phyloP scores from a whole-genome alignment of 2,888 invertebrate species.

The Apamea crenata region DNA sequence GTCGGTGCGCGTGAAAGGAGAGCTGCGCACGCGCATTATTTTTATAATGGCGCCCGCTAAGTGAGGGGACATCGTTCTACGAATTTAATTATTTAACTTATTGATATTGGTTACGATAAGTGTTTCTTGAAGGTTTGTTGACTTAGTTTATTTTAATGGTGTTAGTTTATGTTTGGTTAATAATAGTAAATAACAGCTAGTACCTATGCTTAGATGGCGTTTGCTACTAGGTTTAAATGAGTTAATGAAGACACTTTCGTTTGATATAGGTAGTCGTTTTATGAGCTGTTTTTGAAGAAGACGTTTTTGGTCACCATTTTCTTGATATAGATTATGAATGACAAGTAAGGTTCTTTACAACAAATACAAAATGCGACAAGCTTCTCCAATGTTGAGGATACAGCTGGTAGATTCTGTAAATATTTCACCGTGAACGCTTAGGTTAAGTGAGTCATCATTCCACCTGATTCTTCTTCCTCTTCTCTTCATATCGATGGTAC shows the following conservation, averaged over 20 bases:
- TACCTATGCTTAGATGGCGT: neutral
- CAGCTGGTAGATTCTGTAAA: too few relatives aligned
- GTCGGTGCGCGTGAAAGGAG: slow-evolving; percentile 75
- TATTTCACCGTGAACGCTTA: too few relatives aligned
- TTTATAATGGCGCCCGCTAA: slow-evolving; percentile 64
- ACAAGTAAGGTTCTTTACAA: neutral
- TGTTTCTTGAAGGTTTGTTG: slow-evolving; percentile 48
- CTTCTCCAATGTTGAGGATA: neutral
- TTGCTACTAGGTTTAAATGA: neutral
- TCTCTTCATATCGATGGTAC: too few relatives aligned
- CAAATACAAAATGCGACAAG: neutral
- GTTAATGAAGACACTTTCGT: neutral
- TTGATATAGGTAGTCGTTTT: neutral
- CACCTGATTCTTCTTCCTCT: too few relatives aligned
- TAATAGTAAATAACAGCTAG: slow-evolving; percentile 7
- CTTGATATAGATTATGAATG: neutral
- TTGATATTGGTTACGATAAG: slow-evolving; percentile 60
- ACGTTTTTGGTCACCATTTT: neutral
- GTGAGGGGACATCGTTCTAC: slow-evolving; percentile 67
- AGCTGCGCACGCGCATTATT: slow-evolving; percentile 64
- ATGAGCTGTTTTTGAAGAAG: neutral
- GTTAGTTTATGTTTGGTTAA: slow-evolving; percentile 30
- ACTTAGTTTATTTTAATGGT: slow-evolving; percentile 41
- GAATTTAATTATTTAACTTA: slow-evolving; percentile 68
- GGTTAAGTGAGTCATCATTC: too few relatives aligned